These are phyloP conservation scores for Chaetorhynchus papuensis DNA, from an alignment of 2,113 vertebrate genomes.

Conservation along the genomic window DNA sequence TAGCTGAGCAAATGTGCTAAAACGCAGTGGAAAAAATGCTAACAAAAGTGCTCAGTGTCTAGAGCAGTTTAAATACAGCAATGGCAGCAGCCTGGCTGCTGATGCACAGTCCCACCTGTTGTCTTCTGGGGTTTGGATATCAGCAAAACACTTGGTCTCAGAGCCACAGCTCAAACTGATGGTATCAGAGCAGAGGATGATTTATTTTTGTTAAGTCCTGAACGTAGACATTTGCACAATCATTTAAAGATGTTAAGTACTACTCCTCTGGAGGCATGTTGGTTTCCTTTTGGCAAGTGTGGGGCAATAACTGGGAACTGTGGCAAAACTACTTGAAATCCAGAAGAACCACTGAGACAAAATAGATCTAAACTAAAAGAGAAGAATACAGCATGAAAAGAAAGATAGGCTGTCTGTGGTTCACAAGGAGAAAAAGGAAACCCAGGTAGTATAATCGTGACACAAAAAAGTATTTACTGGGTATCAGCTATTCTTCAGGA, in stretches of 20 bases:
- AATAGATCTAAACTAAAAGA: background rate
- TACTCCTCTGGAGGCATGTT: background rate
- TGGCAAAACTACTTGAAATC: background rate
- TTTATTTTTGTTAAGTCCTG: background rate
- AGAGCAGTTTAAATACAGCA: background rate
- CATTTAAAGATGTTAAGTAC: background rate
- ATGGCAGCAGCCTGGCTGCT: background rate
- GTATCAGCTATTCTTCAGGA: background rate
- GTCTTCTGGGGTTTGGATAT: background rate
- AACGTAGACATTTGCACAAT: background rate
- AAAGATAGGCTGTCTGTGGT: background rate
- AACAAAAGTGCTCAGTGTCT: background rate
- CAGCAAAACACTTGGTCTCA: background rate
- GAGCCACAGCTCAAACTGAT: background rate
- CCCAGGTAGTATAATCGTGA: background rate
- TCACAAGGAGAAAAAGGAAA: background rate
- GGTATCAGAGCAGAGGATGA: background rate
- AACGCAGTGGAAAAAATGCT: background rate
- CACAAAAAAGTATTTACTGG: background rate
- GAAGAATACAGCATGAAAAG: background rate
- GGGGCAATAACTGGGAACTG: background rate
- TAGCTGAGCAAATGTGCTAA: background rate
- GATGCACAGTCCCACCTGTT: background rate
- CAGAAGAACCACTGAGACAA: background rate
- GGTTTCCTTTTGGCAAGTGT: background rate